Evolutionary conservation across 2,113 vertebrate genomes (phyloP).

Genomic region (Lucifuga dentata): DNA sequence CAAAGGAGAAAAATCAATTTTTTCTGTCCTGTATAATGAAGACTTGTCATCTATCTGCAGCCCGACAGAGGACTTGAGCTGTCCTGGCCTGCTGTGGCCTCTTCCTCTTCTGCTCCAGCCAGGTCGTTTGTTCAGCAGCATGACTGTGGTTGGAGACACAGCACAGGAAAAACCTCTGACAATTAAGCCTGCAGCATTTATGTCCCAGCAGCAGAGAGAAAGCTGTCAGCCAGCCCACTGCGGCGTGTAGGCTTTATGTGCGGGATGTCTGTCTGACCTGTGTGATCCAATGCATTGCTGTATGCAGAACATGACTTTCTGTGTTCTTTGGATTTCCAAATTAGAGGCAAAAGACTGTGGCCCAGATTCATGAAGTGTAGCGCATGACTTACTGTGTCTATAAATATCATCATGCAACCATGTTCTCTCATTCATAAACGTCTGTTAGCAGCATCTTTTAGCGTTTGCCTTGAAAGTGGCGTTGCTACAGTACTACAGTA

Average conservation of each 20-base stretch:
- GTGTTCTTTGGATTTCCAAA: conserved; percentile 18
- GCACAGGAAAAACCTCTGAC: conserved; percentile 45
- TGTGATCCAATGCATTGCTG: background rate
- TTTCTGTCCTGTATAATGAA: no score
- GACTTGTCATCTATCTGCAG: no score
- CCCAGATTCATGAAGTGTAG: no score
- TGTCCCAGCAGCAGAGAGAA: conserved; percentile 10
- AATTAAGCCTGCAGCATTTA: conserved; percentile 31
- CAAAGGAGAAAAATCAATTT: no score
- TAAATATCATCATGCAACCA: no score
- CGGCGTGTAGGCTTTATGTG: conserved; percentile 34
- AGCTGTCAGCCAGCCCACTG: conserved; percentile 40
- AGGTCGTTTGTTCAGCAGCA: background rate
- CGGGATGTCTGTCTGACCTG: background rate
- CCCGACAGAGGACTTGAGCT: no score
- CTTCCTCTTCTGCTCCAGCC: background rate
- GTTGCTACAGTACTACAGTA: no score
- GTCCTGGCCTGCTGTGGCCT: conserved; percentile 5
- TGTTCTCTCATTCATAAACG: no score
- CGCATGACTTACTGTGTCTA: no score
- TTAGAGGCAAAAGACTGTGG: conserved; percentile 34
- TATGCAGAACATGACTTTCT: conserved; percentile 2
- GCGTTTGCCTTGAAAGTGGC: no score
- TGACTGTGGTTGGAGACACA: conserved; percentile 36
- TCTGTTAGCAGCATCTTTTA: no score